These are phyloP conservation scores for Mactra quadrangularis DNA, from an alignment of 1,140 invertebrate genomes.

Conservation along the genomic window DNA sequence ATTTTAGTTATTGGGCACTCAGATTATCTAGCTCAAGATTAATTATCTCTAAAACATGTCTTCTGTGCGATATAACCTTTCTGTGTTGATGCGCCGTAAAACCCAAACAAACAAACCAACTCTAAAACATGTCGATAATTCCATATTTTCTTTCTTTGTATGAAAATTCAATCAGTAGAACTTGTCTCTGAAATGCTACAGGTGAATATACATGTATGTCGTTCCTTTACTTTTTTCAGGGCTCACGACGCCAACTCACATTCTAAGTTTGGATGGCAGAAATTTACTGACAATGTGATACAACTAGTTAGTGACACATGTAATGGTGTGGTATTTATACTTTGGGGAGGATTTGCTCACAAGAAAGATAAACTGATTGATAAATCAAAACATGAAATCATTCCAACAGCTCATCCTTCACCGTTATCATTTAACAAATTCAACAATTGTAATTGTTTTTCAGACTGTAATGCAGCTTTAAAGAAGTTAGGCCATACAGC, in stretches of 20 bases:
- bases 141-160: too few species aligned
- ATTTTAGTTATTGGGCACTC: too few species aligned
- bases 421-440: constrained; percentile 87
- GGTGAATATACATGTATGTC: too few species aligned
- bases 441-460: constrained; percentile 88
- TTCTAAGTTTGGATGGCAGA: constrained; percentile 87
- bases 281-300: constrained; percentile 87
- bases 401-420: constrained; percentile 87
- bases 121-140: too few species aligned
- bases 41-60: too few species aligned
- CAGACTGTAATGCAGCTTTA: constrained; percentile 86
- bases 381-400: constrained; percentile 85
- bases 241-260: constrained; percentile 87
- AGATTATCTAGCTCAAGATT: too few species aligned
- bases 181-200: too few species aligned
- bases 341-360: constrained; percentile 89
- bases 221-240: constrained; percentile 69
- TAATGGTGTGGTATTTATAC: constrained; percentile 87
- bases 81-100: too few species aligned
- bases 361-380: constrained; percentile 87
- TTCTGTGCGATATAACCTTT: too few species aligned
- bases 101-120: too few species aligned
- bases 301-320: constrained; percentile 79
- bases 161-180: too few species aligned
- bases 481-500: constrained; percentile 83